phyloP scores from a whole-genome alignment of 2,113 vertebrate genomes.

The Pitta sordida region DNA sequence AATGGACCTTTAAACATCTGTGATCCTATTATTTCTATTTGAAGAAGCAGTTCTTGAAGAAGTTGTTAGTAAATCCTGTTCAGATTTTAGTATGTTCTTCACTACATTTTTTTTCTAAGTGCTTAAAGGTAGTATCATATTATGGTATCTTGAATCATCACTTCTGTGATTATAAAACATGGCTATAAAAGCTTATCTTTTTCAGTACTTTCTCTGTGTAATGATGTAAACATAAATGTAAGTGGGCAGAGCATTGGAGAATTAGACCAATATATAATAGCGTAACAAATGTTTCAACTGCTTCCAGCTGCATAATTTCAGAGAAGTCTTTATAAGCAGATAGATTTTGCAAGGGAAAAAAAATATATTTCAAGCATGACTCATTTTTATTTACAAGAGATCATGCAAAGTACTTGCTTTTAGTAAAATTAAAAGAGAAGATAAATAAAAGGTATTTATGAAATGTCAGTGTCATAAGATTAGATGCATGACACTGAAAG shows the following conservation, averaged over 20 bases:
- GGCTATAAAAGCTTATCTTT: neutral
- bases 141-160: neutral
- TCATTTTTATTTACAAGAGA: slow-evolving; percentile 7
- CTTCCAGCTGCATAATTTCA: neutral
- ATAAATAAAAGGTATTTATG: slow-evolving; percentile 29
- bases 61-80: neutral
- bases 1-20: neutral
- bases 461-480: slow-evolving; percentile 20
- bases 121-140: neutral
- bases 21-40: neutral
- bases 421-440: neutral
- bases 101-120: neutral
- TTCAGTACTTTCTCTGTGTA: neutral
- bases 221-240: neutral
- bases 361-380: neutral
- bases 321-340: neutral
- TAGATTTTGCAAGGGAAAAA: neutral
- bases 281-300: neutral
- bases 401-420: neutral
- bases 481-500: slow-evolving; percentile 16
- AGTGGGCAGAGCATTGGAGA: neutral
- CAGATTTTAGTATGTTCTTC: neutral
- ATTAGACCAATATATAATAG: neutral
- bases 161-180: neutral
- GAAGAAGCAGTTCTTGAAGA: neutral